Percentiles rank a stretch among this genome's conserved stretches.
Evolutionary conservation across 1,140 invertebrate species (phyloP).

Genomic region (Gryon sp.): DNA sequence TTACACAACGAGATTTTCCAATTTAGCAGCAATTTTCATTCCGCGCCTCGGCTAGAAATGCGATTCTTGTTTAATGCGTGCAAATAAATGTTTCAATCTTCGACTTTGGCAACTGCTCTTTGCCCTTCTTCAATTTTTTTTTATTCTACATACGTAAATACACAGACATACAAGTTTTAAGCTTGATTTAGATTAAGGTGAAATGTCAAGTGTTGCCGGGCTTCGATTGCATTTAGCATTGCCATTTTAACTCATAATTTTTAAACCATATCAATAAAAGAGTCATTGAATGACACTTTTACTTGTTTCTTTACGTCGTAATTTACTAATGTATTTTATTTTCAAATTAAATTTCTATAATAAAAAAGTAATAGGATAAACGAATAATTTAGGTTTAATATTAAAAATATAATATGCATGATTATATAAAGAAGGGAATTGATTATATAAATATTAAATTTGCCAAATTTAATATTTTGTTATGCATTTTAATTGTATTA

Average conservation of each 20-base stretch:
- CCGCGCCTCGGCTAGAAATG: constrained; percentile 40
- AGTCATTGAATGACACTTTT: no score
- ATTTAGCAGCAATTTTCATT: constrained; percentile 70
- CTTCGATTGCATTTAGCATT: constrained; percentile 12
- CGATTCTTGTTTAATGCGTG: constrained; percentile 38
- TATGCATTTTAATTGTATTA: no score
- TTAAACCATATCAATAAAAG: constrained; percentile 1
- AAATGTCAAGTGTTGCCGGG: constrained; percentile 29
- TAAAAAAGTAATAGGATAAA: no score
- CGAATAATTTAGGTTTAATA: no score
- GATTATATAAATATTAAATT: no score
- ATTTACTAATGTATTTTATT: no score
- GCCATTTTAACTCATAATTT: constrained; percentile 18
- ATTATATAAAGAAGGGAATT: no score
- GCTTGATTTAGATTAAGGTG: constrained; percentile 29
- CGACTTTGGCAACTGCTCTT: neutral
- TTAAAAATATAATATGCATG: no score
- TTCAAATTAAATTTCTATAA: no score
- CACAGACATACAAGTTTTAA: neutral
- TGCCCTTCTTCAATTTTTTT: constrained; percentile 2
- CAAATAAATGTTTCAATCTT: constrained; percentile 32
- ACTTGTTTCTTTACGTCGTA: no score
- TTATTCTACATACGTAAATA: neutral
- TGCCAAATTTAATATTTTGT: no score
- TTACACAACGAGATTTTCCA: constrained; percentile 69